Evolutionary conservation across 1,140 invertebrate species (phyloP).

Genomic region (Nixonia krombeini): DNA sequence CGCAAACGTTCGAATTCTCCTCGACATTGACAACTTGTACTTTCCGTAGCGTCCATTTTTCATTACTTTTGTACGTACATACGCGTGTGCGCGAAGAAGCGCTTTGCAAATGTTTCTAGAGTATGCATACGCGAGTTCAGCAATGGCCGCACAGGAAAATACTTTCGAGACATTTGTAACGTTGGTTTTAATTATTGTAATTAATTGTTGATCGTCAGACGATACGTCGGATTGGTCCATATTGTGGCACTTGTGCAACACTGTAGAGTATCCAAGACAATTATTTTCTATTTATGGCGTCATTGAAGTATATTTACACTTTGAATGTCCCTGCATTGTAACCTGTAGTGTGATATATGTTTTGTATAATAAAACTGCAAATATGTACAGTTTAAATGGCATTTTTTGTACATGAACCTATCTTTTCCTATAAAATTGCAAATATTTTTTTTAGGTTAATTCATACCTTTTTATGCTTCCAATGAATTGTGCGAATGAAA

Average conservation of each 20-base stretch:
- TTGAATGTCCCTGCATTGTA: constrained; percentile 49
- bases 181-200: constrained; percentile 58
- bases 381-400: constrained; percentile 33
- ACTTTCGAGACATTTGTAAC: constrained; percentile 69
- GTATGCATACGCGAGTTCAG: constrained; percentile 24
- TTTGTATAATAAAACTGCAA: constrained; percentile 61
- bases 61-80: constrained; percentile 29
- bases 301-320: constrained; percentile 38
- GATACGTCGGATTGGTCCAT: constrained; percentile 1
- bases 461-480: no score
- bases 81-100: constrained; percentile 2
- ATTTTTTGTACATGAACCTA: no score
- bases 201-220: constrained; percentile 47
- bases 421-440: no score
- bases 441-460: no score
- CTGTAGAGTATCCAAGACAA: no score
- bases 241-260: no score
- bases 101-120: constrained; percentile 68
- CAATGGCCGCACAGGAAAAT: constrained; percentile 20
- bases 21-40: constrained; percentile 5
- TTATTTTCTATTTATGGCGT: constrained; percentile 46
- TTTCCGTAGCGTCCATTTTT: constrained; percentile 2
- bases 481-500: no score
- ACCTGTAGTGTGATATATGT: constrained; percentile 55
- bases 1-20: constrained; percentile 7